These are phyloP conservation scores for Kryphioiulus occultus DNA, from an alignment of 2,888 invertebrate species.

Conservation along the genomic window DNA sequence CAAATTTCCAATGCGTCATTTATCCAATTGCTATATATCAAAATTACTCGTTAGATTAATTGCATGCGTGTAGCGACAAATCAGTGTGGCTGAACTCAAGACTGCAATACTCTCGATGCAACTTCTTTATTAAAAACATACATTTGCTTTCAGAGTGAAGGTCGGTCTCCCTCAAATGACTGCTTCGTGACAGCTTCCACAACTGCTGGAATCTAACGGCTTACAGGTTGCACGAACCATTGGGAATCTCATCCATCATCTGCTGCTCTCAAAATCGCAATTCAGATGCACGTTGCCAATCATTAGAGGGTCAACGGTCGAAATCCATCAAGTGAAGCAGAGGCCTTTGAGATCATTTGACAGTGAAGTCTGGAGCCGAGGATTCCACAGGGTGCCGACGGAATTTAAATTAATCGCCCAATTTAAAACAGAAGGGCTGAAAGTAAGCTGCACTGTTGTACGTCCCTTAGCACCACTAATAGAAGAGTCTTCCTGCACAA, in stretches of 20 bases:
- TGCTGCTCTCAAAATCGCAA: background rate
- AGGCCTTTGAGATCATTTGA: background rate
- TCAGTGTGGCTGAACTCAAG: background rate
- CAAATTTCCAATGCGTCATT: background rate
- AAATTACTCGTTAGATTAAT: background rate
- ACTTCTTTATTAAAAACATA: background rate
- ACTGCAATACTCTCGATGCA: background rate
- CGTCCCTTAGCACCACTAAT: conserved; percentile 1
- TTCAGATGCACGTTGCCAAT: background rate
- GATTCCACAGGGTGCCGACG: background rate
- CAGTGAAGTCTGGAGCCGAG: background rate
- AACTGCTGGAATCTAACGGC: background rate
- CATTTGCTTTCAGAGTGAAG: conserved; percentile 10
- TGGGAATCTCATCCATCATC: conserved; percentile 24
- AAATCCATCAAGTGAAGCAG: background rate
- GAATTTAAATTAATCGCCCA: background rate
- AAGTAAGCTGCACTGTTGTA: conserved; percentile 3
- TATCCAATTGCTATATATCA: background rate
- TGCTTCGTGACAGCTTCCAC: background rate
- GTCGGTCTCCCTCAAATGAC: conserved; percentile 2
- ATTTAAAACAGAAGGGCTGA: background rate
- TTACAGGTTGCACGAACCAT: background rate
- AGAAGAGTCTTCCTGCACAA: background rate
- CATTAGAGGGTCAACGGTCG: background rate
- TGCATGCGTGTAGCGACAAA: background rate